A percentile compares a stretch with the other conserved stretches of the same genome.
Evolutionary conservation across 2,797 vertebrate genomes (phyloP).

Genomic region (Ceyx erithaca): DNA sequence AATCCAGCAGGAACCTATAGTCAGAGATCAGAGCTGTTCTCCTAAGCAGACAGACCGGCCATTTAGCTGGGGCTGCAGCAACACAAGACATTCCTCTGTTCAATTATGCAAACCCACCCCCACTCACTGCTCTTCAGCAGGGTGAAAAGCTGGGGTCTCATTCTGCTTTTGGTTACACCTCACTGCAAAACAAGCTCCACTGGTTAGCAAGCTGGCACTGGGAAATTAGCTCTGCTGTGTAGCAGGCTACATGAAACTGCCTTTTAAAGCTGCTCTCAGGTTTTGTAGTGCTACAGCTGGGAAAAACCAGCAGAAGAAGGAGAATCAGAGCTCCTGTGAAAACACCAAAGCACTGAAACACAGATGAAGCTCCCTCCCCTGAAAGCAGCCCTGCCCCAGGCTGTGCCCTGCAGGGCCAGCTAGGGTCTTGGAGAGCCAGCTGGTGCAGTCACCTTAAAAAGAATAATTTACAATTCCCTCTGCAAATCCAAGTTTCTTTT

Average conservation of each 20-base stretch:
- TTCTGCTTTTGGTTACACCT: not conserved
- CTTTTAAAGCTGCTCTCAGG: not conserved
- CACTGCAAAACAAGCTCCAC: not conserved
- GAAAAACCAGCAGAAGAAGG: not conserved
- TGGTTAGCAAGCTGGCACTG: not conserved
- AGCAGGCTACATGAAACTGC: not conserved
- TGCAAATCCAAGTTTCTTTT: not conserved
- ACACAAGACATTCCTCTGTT: constrained; percentile 43
- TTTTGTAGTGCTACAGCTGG: not conserved
- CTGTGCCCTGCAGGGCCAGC: fast-evolving
- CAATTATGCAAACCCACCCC: not conserved
- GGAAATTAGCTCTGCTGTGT: not conserved
- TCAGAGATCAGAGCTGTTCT: constrained; percentile 33
- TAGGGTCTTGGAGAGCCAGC: not conserved
- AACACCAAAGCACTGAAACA: not conserved
- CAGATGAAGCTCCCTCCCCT: not conserved
- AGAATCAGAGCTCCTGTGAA: not conserved
- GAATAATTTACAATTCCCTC: not conserved
- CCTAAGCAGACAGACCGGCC: constrained; percentile 15
- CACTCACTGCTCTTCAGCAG: not conserved
- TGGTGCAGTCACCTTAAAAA: not conserved
- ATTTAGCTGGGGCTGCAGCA: constrained; percentile 1
- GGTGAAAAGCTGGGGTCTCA: not conserved
- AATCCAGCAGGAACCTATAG: constrained; percentile 61
- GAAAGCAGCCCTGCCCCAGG: not conserved